phyloP scores from a whole-genome alignment of 2,113 vertebrate genomes.

The Erythrocercus mccallii region DNA sequence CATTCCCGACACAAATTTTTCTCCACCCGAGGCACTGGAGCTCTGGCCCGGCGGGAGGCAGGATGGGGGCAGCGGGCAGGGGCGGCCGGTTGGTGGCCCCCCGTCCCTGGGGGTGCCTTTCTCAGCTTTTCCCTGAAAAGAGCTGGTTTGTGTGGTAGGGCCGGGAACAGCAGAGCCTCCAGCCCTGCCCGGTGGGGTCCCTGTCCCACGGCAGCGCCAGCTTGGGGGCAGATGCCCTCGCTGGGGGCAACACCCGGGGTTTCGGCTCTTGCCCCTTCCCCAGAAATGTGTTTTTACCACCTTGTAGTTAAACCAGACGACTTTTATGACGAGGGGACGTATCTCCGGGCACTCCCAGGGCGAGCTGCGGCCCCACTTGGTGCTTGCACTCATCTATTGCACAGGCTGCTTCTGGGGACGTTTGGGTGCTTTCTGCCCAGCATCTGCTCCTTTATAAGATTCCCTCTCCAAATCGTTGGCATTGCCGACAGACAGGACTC shows the following conservation, averaged over 20 bases:
- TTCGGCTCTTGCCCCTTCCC: neutral
- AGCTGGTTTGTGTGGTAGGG: neutral
- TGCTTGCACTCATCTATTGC: neutral
- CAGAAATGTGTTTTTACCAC: neutral
- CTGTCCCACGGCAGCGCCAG: neutral
- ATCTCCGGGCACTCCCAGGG: fast-evolving
- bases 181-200: neutral
- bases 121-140: neutral
- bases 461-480: neutral
- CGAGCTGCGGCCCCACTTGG: neutral
- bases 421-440: neutral
- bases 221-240: neutral
- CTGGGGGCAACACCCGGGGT: fast-evolving
- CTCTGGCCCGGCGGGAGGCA: neutral
- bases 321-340: neutral
- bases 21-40: neutral
- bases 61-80: neutral
- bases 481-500: neutral
- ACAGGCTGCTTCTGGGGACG: neutral
- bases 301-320: neutral
- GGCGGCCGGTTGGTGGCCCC: fast-evolving
- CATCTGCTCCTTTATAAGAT: neutral
- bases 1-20: neutral
- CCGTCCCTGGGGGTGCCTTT: neutral
- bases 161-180: neutral